Conservation (phyloP, 1,140 invertebrate genomes). For the Glomeris maerens region DNA sequence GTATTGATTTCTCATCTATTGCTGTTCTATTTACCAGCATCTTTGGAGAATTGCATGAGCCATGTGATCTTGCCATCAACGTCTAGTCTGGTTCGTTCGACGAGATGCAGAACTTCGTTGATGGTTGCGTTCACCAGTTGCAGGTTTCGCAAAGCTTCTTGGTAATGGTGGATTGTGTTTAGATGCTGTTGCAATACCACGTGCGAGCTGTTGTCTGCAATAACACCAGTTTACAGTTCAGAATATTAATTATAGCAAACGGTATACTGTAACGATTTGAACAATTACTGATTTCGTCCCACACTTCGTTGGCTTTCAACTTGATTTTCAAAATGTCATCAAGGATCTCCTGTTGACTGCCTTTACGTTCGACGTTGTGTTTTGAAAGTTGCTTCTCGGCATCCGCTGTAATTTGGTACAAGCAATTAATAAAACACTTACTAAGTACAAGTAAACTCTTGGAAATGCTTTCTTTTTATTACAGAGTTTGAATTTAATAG, state of each 20-base stretch:
- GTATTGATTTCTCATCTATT: no score
- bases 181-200: slow-evolving; percentile 40
- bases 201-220: slow-evolving; percentile 35
- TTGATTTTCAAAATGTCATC: slow-evolving; percentile 41
- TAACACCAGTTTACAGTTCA: slow-evolving; percentile 2
- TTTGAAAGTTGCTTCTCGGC: slow-evolving; percentile 34
- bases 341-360: slow-evolving; percentile 40
- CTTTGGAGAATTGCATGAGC: slow-evolving; percentile 40
- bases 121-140: slow-evolving; percentile 45
- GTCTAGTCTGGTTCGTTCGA: slow-evolving; percentile 35
- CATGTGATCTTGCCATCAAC: slow-evolving; percentile 40
- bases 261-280: background rate
- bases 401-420: slow-evolving; percentile 29
- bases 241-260: background rate
- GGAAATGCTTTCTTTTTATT: no score
- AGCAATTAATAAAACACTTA: slow-evolving; percentile 9
- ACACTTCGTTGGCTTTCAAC: slow-evolving; percentile 37
- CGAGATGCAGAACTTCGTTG: slow-evolving; percentile 36
- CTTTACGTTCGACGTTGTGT: slow-evolving; percentile 33
- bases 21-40: slow-evolving; percentile 31
- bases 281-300: slow-evolving; percentile 38
- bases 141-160: slow-evolving; percentile 41
- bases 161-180: slow-evolving; percentile 38
- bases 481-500: slow-evolving; percentile 42
- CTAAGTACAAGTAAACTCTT: slow-evolving; percentile 7